Evolutionary conservation across 37 sponge, comb jelly and placozoan species (phyloP).

Genomic region (Chondrosia reniformis): DNA sequence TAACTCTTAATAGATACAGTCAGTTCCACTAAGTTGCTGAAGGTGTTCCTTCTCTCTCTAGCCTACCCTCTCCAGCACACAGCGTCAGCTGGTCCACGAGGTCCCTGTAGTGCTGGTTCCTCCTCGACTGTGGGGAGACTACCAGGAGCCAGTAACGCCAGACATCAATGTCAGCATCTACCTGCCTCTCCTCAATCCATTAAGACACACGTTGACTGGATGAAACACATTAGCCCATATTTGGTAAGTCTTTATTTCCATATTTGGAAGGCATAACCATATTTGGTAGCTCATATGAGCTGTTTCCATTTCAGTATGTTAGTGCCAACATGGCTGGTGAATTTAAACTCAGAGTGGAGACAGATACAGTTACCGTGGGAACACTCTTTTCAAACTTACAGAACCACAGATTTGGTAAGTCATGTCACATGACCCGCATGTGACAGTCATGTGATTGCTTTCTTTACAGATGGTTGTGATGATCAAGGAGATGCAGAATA

Average conservation of each 20-base stretch:
- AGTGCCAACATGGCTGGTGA: slow-evolving; percentile 78
- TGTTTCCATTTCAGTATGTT: slow-evolving; percentile 50
- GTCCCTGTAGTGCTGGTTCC: slow-evolving; percentile 85
- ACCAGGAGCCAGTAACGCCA: slow-evolving; percentile 93
- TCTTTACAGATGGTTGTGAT: slow-evolving; percentile 19
- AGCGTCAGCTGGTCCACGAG: slow-evolving; percentile 74
- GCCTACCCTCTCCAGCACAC: slow-evolving; percentile 34
- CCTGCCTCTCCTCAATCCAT: slow-evolving; percentile 76
- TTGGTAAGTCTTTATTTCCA: slow-evolving; percentile 54
- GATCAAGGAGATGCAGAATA: slow-evolving; percentile 6
- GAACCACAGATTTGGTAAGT: slow-evolving; percentile 68
- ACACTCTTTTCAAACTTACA: slow-evolving; percentile 81
- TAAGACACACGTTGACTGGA: slow-evolving; percentile 67
- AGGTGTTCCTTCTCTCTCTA: background rate
- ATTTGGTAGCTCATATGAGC: background rate
- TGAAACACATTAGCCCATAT: slow-evolving; percentile 65
- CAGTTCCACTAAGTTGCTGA: too few relatives aligned
- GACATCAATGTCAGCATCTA: slow-evolving; percentile 90
- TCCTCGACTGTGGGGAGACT: slow-evolving; percentile 75
- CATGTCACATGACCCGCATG: too few relatives aligned
- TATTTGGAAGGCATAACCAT: background rate
- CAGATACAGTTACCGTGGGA: slow-evolving; percentile 69
- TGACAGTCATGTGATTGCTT: too few relatives aligned
- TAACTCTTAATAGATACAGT: too few relatives aligned
- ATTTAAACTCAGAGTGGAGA: slow-evolving; percentile 64